Conservation (phyloP, 64 coral and sea anemone species). For the Stichodactyla helianthus region DNA sequence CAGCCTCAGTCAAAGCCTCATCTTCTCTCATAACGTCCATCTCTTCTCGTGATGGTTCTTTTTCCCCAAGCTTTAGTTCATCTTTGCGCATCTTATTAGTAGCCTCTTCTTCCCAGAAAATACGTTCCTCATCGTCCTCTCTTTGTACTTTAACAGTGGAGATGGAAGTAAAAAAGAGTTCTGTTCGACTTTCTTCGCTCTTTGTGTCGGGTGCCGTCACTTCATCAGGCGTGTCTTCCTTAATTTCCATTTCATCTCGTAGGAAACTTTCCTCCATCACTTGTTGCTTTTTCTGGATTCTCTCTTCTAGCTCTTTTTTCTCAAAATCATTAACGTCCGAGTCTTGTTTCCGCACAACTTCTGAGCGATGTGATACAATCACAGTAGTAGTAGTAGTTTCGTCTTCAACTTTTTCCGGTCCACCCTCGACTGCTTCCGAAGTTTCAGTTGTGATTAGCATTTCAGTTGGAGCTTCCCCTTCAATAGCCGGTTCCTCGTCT, state of each 20-base stretch:
- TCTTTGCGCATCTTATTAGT: constrained; percentile 26
- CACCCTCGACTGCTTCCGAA: neutral
- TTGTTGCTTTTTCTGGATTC: neutral
- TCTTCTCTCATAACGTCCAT: constrained; percentile 51
- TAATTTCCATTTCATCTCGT: constrained; percentile 5
- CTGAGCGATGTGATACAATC: neutral
- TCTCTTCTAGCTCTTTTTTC: constrained; percentile 20
- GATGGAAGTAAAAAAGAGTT: neutral
- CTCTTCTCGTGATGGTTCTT: constrained; percentile 39
- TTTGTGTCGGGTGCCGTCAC: neutral
- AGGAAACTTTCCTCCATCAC: neutral
- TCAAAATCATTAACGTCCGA: constrained; percentile 1
- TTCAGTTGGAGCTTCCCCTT: neutral
- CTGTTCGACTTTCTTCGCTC: constrained; percentile 9
- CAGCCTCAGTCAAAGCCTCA: constrained; percentile 51
- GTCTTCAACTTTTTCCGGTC: neutral
- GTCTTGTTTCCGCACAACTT: neutral
- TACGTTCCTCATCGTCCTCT: constrained; percentile 22
- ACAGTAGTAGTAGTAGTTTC: neutral
- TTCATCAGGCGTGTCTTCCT: neutral
- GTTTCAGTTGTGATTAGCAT: neutral
- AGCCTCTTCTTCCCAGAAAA: constrained; percentile 15
- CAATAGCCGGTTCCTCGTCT: neutral
- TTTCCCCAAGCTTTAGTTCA: constrained; percentile 22
- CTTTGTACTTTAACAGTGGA: neutral